phyloP scores from a whole-genome alignment of 2,797 vertebrate genomes.

The Erithacus rubecula region DNA sequence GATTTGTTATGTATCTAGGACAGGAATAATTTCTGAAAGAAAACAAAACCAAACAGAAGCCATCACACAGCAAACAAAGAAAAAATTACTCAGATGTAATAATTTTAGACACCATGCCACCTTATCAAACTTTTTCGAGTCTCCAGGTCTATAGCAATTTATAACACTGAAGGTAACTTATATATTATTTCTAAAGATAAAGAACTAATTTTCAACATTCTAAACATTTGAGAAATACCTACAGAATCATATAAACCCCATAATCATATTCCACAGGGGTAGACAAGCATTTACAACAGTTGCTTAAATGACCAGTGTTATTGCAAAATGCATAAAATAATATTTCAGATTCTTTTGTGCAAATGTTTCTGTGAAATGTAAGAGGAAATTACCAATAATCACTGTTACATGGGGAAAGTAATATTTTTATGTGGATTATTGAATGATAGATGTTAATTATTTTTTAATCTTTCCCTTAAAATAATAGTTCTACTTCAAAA shows the following conservation, averaged over 20 bases:
- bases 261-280: not conserved
- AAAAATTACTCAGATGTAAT: not conserved
- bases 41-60: not conserved
- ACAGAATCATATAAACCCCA: not conserved
- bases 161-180: not conserved
- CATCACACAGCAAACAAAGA: not conserved
- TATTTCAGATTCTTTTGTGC: not conserved
- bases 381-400: not conserved
- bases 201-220: not conserved
- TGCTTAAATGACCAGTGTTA: not conserved
- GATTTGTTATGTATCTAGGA: not conserved
- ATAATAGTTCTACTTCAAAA: not conserved
- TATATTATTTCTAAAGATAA: not conserved
- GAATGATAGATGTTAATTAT: not conserved
- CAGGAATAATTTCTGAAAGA: not conserved
- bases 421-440: not conserved
- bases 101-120: not conserved
- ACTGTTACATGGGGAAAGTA: not conserved
- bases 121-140: rapidly evolving
- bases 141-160: not conserved
- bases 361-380: not conserved
- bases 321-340: not conserved
- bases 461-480: not conserved
- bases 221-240: not conserved
- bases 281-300: not conserved